Evolutionary conservation across 2,888 invertebrate species (phyloP).

Genomic region (Aphelenchoides bicaudatus): DNA sequence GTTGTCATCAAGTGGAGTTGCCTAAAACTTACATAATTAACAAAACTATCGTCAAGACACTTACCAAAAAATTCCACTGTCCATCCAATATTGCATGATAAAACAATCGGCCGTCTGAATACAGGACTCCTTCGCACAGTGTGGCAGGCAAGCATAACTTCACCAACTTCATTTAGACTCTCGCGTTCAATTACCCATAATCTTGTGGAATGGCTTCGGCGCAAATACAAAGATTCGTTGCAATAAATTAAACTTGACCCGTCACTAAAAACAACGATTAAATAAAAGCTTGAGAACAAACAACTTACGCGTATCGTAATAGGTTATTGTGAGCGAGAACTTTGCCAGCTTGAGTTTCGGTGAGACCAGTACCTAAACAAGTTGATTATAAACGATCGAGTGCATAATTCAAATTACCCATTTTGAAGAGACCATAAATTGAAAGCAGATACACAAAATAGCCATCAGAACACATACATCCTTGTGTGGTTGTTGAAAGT

Average conservation of each 20-base stretch:
- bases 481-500: neutral
- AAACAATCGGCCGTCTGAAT: conserved; percentile 51
- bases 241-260: conserved; percentile 52
- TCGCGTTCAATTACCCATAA: conserved; percentile 57
- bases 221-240: conserved; percentile 53
- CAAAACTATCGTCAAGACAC: neutral
- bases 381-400: too few relatives aligned
- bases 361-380: conserved; percentile 87
- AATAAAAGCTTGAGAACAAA: neutral
- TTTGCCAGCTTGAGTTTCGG: conserved; percentile 85
- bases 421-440: conserved; percentile 79
- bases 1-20: conserved; percentile 50
- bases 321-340: conserved; percentile 79
- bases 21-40: conserved; percentile 30
- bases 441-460: conserved; percentile 79
- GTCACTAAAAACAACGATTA: conserved; percentile 31
- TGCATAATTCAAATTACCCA: too few relatives aligned
- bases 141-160: conserved; percentile 49
- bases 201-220: conserved; percentile 51
- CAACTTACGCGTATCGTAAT: conserved; percentile 66
- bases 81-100: conserved; percentile 46
- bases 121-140: conserved; percentile 40
- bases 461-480: conserved; percentile 61
- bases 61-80: conserved; percentile 43
- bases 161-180: conserved; percentile 46